These are phyloP conservation scores for Crotalus tigris DNA, from an alignment of 2,113 vertebrate species.

Conservation along the genomic window DNA sequence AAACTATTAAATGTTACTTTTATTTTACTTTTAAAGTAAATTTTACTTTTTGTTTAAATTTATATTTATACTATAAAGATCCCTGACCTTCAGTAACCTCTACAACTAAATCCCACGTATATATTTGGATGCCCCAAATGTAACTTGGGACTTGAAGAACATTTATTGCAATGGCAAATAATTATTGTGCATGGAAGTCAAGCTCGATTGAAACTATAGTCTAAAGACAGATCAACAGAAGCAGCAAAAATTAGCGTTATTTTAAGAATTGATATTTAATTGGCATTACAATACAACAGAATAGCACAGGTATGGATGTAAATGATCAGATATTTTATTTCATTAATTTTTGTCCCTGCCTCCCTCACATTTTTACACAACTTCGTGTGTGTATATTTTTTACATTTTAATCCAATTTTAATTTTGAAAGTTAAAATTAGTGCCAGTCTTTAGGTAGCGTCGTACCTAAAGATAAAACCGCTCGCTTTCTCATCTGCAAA, in stretches of 20 bases:
- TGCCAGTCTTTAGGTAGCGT: not conserved
- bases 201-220: not conserved
- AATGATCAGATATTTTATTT: not conserved
- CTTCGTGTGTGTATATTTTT: not conserved
- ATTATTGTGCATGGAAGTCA: not conserved
- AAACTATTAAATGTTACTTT: not conserved
- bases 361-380: not conserved
- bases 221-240: not conserved
- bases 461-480: not conserved
- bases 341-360: not conserved
- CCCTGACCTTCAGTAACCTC: not conserved
- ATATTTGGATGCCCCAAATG: not conserved
- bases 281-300: not conserved
- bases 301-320: not conserved
- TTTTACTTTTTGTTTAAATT: not conserved
- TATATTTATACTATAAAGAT: not conserved
- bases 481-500: not conserved
- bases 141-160: not conserved
- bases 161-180: not conserved
- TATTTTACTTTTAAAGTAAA: not conserved
- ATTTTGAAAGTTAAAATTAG: not conserved
- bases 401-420: not conserved
- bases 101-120: not conserved
- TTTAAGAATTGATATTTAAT: not conserved
- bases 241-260: not conserved